phyloP scores from a whole-genome alignment of 1,140 invertebrate genomes.

The Neodiprion lecontei region DNA sequence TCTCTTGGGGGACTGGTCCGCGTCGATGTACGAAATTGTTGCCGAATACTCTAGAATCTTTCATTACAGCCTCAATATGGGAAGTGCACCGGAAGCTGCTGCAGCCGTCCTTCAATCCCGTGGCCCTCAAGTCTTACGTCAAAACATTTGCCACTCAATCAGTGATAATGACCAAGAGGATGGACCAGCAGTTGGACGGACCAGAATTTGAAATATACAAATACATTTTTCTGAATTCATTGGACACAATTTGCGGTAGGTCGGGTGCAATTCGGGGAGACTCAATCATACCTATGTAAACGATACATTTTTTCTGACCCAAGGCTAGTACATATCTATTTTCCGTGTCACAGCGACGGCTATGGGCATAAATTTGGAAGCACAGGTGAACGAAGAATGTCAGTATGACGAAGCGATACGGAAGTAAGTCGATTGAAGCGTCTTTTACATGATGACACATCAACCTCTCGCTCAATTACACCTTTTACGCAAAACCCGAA shows the following conservation, averaged over 20 bases:
- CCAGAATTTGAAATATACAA: slow-evolving; percentile 25
- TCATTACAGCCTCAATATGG: slow-evolving; percentile 20
- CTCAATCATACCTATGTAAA: background rate
- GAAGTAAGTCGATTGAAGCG: background rate
- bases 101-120: slow-evolving; percentile 26
- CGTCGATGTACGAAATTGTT: too few species aligned
- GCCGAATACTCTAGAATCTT: too few species aligned
- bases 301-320: background rate
- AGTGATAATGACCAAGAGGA: slow-evolving; percentile 18
- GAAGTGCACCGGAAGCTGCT: slow-evolving; percentile 28
- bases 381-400: slow-evolving; percentile 14
- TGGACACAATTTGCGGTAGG: slow-evolving; percentile 32
- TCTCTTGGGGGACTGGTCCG: too few species aligned
- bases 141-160: slow-evolving; percentile 25
- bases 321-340: background rate
- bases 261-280: background rate
- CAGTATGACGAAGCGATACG: background rate
- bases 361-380: slow-evolving; percentile 26
- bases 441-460: too few species aligned
- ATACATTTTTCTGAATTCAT: slow-evolving; percentile 13
- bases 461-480: too few species aligned
- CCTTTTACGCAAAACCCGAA: too few species aligned
- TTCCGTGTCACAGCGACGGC: slow-evolving; percentile 22
- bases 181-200: slow-evolving; percentile 20
- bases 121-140: slow-evolving; percentile 30